A percentile compares a stretch with the other conserved stretches of the same genome.
Conservation (phyloP, 2,888 invertebrate genomes). For the Drosophila anomalata region DNA sequence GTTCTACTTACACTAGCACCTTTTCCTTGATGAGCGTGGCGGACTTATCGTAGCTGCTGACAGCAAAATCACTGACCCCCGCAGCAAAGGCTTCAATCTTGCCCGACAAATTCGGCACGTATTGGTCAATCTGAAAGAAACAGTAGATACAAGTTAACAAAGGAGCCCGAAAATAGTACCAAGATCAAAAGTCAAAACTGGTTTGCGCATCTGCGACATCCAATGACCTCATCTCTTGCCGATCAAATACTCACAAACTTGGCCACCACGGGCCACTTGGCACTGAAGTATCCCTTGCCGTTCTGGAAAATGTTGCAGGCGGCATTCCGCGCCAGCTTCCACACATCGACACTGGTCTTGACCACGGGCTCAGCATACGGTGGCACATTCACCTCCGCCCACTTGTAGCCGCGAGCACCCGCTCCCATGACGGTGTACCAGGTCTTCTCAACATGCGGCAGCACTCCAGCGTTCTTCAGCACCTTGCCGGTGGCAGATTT, state of each 20-base stretch:
- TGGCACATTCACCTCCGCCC: constrained; percentile 89
- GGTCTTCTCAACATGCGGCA: constrained; percentile 87
- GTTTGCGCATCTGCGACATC: constrained; percentile 22
- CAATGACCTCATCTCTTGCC: constrained; percentile 42
- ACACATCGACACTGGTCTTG: constrained; percentile 86
- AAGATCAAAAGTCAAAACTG: constrained; percentile 26
- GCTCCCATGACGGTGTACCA: constrained; percentile 87
- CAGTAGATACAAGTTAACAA: constrained; percentile 11
- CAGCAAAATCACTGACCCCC: constrained; percentile 84
- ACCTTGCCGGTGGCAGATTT: constrained; percentile 88
- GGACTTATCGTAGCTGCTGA: constrained; percentile 85
- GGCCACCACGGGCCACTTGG: constrained; percentile 85
- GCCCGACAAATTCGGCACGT: constrained; percentile 89
- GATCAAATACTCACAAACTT: constrained; percentile 85
- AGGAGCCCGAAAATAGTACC: not conserved
- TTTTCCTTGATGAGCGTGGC: constrained; percentile 88
- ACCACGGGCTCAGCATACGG: constrained; percentile 88
- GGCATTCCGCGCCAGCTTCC: constrained; percentile 85
- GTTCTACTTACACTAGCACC: constrained; percentile 90
- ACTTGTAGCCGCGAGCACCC: constrained; percentile 87
- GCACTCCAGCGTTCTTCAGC: constrained; percentile 87
- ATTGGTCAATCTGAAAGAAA: constrained; percentile 87
- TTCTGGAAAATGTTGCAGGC: constrained; percentile 85
- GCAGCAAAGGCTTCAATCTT: constrained; percentile 86
- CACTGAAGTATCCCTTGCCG: constrained; percentile 84